Evolutionary conservation across 1,140 invertebrate genomes (phyloP).

Genomic region (Aethina tumida): DNA sequence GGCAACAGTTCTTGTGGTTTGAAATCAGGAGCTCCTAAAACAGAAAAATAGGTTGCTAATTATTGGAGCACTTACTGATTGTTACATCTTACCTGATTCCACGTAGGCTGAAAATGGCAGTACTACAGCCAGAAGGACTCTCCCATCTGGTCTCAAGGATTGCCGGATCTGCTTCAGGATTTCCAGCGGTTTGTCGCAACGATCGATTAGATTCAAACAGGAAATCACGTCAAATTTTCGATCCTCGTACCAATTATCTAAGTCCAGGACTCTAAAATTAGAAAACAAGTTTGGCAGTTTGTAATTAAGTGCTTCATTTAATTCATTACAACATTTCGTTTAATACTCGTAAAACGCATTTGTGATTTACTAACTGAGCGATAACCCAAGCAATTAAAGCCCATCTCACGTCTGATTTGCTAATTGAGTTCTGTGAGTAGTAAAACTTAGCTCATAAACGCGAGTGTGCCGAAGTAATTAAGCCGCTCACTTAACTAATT

Average conservation of each 20-base stretch:
- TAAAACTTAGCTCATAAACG: conserved; percentile 20
- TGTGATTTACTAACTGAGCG: no score
- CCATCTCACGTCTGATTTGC: conserved; percentile 19
- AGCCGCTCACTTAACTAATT: no score
- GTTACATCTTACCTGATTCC: conserved; percentile 52
- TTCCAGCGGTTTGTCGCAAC: conserved; percentile 69
- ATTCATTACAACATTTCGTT: no score
- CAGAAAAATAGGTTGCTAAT: neutral
- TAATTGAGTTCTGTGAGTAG: conserved; percentile 20
- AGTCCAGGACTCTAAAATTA: conserved; percentile 63
- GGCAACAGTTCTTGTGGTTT: conserved; percentile 60
- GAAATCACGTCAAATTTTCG: conserved; percentile 68
- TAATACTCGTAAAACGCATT: no score
- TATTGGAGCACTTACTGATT: neutral
- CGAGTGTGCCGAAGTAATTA: conserved; percentile 17
- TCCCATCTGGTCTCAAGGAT: conserved; percentile 56
- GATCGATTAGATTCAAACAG: conserved; percentile 83
- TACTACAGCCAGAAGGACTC: conserved; percentile 72
- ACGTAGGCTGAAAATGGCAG: conserved; percentile 85
- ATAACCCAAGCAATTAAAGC: conserved; percentile 21
- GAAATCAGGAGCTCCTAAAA: conserved; percentile 50
- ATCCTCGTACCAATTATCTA: conserved; percentile 58
- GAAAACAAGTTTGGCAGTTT: neutral
- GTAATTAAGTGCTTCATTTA: no score
- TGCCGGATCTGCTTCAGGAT: conserved; percentile 59